phyloP scores from a whole-genome alignment of 2,888 invertebrate genomes.

The Mamestra brassicae region DNA sequence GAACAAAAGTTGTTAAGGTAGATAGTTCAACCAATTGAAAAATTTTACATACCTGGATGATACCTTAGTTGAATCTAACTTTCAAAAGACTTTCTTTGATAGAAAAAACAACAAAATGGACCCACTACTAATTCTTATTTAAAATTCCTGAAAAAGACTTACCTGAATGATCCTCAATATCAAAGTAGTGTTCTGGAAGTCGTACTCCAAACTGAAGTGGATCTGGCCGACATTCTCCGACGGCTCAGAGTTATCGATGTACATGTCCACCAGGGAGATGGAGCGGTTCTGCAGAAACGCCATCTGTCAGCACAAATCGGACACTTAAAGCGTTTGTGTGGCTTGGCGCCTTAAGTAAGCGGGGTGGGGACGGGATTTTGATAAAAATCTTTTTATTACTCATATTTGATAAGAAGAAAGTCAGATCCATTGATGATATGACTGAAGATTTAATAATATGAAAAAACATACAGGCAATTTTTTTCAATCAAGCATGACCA shows the following conservation, averaged over 20 bases:
- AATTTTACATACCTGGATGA: background rate
- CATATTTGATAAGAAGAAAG: too few species aligned
- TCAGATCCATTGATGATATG: too few species aligned
- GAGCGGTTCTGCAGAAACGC: slow-evolving; percentile 96
- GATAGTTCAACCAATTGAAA: too few species aligned
- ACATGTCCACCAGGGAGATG: slow-evolving; percentile 98
- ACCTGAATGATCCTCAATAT: slow-evolving; percentile 97
- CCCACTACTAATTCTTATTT: too few species aligned
- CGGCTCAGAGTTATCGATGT: slow-evolving; percentile 97
- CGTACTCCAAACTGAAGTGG: slow-evolving; percentile 98
- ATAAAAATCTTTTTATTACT: slow-evolving; percentile 28
- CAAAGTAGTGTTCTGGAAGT: slow-evolving; percentile 97
- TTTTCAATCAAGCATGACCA: too few species aligned
- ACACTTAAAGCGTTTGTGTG: slow-evolving; percentile 75
- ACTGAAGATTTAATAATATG: too few species aligned
- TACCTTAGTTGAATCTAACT: too few species aligned
- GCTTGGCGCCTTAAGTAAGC: slow-evolving; percentile 51
- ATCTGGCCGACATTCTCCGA: slow-evolving; percentile 98
- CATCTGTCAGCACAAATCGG: slow-evolving; percentile 88
- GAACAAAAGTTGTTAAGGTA: background rate
- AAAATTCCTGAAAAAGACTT: slow-evolving; percentile 25
- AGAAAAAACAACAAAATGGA: too few species aligned
- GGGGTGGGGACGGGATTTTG: slow-evolving; percentile 25
- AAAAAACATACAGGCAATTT: too few species aligned
- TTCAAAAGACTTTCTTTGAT: too few species aligned